Base-by-base conservation (phyloP, 2,888 invertebrate species). In the Drosophila monieri region DNA sequence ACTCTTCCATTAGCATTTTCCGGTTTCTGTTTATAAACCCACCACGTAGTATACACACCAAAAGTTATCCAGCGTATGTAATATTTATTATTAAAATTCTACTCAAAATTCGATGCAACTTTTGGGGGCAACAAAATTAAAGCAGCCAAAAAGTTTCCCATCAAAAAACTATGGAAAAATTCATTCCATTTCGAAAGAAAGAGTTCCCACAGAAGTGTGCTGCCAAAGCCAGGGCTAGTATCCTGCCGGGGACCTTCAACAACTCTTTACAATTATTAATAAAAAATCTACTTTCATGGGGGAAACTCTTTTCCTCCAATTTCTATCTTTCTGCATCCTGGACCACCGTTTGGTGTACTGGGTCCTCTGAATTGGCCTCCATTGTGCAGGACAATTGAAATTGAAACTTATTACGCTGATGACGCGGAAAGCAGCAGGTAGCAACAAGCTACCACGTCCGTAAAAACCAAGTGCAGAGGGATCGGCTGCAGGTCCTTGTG, bases 51-150 rank as follows among this genome's bases (percentile, higher is more conserved):
- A 15, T 18, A 1, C 21, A 6, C 41, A 15, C 8, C 8, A 44
- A 35, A 57, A 60, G 68, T 66, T 57, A 62, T 54, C 67, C 18
- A 54, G 51, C 43, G 46, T 67, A 54, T 27, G 47, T 43, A 51
- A 76, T 74, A 87, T 80, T 85, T 78, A 85, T 85, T 87, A 87
- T 86, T 85, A 78, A 87, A 87, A 80, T 85, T 68, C 54, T 76
- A 57, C 74, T 60, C 76, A 64, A 80, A 71, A 65, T 62, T 73
- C 41, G 66, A 74, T 14, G 48, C 27, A 66, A 73, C 74, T 86
- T 84, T 75, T 21, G 4, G 47, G 39, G n/a, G 58, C 47, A 76
- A 76, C 76, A 60, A 76, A 78, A 78, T 80, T 84, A 78, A 86
- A 81, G 78, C 61, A 64, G 74, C 80, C 61, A 73, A 80, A 62